phyloP scores from a whole-genome alignment of 2,797 vertebrate species.

The Pampus argenteus region DNA sequence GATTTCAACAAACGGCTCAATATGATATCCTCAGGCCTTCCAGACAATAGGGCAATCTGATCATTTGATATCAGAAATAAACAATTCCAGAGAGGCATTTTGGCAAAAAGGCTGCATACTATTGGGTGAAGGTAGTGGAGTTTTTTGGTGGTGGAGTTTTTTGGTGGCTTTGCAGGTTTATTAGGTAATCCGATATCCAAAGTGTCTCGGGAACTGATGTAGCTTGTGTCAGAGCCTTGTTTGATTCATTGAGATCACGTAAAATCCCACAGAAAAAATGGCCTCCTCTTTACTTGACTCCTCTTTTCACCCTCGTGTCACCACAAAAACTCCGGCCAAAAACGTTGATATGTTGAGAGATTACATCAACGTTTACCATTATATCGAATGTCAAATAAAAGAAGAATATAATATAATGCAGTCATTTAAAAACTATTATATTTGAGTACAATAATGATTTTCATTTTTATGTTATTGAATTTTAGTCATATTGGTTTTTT shows the following conservation, averaged over 20 bases:
- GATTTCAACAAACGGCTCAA: constrained; percentile 64
- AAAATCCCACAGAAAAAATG: constrained; percentile 29
- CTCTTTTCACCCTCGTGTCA: constrained; percentile 42
- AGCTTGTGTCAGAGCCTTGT: constrained; percentile 47
- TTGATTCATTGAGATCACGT: constrained; percentile 54
- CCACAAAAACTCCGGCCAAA: constrained; percentile 29
- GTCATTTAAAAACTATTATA: constrained; percentile 1
- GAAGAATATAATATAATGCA: background rate
- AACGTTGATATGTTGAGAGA: constrained; percentile 25
- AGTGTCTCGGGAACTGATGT: constrained; percentile 56
- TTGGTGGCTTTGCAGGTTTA: constrained; percentile 71
- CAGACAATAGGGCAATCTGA: constrained; percentile 55
- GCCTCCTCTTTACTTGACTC: constrained; percentile 9
- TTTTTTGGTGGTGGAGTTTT: constrained; percentile 58
- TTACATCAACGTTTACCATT: constrained; percentile 24
- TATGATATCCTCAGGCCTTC: constrained; percentile 46
- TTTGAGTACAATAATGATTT: background rate
- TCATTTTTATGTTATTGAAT: background rate
- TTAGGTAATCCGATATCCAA: constrained; percentile 57
- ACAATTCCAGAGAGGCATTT: constrained; percentile 50
- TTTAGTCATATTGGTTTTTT: background rate
- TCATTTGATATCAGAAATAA: constrained; percentile 61
- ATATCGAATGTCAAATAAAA: constrained; percentile 56
- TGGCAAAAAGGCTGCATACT: constrained; percentile 59
- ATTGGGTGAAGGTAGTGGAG: constrained; percentile 48